These are phyloP conservation scores for Eupithecia exiguata DNA, from an alignment of 2,888 invertebrate species.

Conservation along the genomic window DNA sequence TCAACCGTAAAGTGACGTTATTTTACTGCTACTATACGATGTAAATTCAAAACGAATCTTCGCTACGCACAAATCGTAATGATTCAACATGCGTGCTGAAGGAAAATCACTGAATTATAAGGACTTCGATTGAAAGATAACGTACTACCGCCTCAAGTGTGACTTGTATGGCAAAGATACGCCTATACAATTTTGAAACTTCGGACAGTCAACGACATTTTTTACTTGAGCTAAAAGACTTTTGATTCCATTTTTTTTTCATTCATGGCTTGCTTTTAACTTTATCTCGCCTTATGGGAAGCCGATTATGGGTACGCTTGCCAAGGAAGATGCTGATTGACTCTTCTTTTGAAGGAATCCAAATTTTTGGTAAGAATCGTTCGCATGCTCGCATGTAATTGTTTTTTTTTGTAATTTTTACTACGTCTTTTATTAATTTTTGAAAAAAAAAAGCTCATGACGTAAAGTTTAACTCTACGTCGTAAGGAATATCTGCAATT, in stretches of 20 bases:
- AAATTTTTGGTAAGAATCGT: too few species aligned
- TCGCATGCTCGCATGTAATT: too few species aligned
- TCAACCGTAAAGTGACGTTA: constrained; percentile 3
- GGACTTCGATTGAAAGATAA: constrained; percentile 30
- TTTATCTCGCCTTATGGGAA: too few species aligned
- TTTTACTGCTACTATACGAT: not conserved
- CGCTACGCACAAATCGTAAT: constrained; percentile 7
- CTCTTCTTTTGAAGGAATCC: not conserved
- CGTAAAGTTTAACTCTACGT: too few species aligned
- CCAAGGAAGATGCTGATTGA: too few species aligned
- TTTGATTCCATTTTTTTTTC: not conserved
- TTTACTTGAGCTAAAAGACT: not conserved
- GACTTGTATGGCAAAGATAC: constrained; percentile 30
- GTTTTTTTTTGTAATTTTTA: not conserved
- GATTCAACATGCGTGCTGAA: constrained; percentile 21
- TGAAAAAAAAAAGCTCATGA: not conserved
- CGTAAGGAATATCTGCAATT: too few species aligned
- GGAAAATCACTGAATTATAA: constrained; percentile 32
- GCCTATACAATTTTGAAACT: constrained; percentile 50
- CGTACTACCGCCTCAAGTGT: constrained; percentile 22
- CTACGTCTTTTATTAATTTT: not conserved
- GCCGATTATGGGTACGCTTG: too few species aligned
- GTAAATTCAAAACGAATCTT: not conserved
- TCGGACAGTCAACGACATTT: constrained; percentile 9
- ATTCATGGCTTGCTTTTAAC: too few species aligned